phyloP scores from a whole-genome alignment of 2,888 invertebrate genomes.

The Scaptomyza tumidula region DNA sequence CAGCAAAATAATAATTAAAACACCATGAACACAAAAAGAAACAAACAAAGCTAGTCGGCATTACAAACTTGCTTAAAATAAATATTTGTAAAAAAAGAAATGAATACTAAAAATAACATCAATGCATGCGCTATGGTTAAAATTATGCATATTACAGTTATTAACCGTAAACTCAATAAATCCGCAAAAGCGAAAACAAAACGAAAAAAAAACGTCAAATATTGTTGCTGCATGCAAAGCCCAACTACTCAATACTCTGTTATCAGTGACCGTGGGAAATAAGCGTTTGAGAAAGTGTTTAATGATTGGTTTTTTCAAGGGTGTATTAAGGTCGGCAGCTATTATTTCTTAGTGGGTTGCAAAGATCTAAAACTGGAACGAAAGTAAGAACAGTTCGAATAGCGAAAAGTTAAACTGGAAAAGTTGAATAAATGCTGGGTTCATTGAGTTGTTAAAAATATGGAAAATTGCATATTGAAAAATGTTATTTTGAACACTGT shows the following conservation, averaged over 20 bases:
- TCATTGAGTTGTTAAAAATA: background rate
- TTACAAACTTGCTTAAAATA: slow-evolving; percentile 1
- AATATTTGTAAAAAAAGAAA: slow-evolving; percentile 1
- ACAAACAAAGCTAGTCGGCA: background rate
- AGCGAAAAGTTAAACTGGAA: too few species aligned
- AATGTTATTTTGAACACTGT: background rate
- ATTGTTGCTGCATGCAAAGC: background rate
- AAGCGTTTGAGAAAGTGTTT: background rate
- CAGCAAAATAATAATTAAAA: slow-evolving; percentile 13
- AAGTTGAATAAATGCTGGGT: too few species aligned
- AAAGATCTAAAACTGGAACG: background rate
- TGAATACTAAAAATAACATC: slow-evolving; percentile 6
- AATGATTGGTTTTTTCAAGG: background rate
- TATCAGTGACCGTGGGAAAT: background rate
- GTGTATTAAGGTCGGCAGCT: background rate
- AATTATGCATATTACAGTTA: slow-evolving; percentile 23
- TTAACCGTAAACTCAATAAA: slow-evolving; percentile 34
- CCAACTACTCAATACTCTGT: slow-evolving; percentile 3
- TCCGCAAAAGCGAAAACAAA: slow-evolving; percentile 38
- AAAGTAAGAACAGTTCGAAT: background rate
- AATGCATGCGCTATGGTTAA: background rate
- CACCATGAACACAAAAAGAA: background rate
- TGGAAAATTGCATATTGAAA: background rate
- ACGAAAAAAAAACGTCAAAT: slow-evolving; percentile 27
- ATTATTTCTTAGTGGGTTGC: background rate